phyloP scores from a whole-genome alignment of 2,797 vertebrate species.

The Zalophus californianus region DNA sequence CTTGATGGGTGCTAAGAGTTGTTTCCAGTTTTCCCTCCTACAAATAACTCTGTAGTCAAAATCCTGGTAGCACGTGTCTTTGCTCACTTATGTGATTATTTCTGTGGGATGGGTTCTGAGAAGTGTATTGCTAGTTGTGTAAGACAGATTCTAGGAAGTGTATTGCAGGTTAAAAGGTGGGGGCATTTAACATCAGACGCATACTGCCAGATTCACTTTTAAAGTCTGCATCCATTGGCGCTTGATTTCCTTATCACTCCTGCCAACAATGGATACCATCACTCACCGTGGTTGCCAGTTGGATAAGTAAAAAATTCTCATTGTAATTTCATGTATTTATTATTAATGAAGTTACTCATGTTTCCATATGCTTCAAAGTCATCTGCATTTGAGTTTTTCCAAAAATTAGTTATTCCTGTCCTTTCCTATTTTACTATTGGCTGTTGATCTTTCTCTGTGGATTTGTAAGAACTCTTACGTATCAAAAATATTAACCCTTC shows the following conservation, averaged over 20 bases:
- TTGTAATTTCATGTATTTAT: not conserved
- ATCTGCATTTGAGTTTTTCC: constrained; percentile 5
- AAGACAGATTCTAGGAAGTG: constrained; percentile 22
- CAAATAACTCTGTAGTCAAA: not conserved
- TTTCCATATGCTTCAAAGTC: not conserved
- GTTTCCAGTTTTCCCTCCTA: not conserved
- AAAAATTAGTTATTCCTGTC: not conserved
- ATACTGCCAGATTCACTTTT: not conserved
- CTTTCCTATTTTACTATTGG: not conserved
- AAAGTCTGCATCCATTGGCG: not conserved
- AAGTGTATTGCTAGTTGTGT: not conserved
- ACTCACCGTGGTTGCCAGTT: not conserved
- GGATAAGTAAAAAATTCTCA: not conserved
- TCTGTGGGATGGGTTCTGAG: constrained; percentile 14
- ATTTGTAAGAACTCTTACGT: constrained; percentile 3
- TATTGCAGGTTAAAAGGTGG: not conserved
- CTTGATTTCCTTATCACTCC: not conserved
- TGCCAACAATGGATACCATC: not conserved
- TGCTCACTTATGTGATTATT: not conserved
- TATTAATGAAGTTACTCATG: not conserved
- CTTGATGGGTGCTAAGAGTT: no score
- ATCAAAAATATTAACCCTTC: not conserved
- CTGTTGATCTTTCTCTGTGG: not conserved
- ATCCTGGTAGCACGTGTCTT: not conserved
- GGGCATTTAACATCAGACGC: not conserved